Conservation (phyloP, 2,113 vertebrate species). For the Pterocles orientalis region DNA sequence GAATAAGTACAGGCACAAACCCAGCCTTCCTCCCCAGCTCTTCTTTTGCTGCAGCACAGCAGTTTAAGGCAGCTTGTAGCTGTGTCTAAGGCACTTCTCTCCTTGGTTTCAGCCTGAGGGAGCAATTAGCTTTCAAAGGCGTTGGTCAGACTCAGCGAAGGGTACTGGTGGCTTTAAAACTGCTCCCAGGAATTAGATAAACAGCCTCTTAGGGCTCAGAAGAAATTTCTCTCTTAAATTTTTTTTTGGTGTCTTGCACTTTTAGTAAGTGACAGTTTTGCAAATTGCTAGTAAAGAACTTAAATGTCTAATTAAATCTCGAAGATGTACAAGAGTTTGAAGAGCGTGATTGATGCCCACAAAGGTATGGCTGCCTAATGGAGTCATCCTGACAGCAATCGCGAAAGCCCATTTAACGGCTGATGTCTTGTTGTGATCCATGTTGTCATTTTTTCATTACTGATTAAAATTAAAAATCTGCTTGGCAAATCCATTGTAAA, state of each 20-base stretch:
- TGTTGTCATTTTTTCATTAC: conserved; percentile 98
- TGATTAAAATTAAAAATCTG: conserved; percentile 98
- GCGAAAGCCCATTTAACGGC: conserved; percentile 88
- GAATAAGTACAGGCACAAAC: rapidly evolving
- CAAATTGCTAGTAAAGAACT: conserved; percentile 83
- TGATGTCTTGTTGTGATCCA: conserved; percentile 99
- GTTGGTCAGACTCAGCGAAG: background rate
- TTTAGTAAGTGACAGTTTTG: conserved; percentile 81
- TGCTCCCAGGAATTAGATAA: background rate
- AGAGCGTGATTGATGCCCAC: conserved; percentile 92
- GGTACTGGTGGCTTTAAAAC: background rate
- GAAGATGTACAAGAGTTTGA: conserved; percentile 80
- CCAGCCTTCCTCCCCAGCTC: rapidly evolving
- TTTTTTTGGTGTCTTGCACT: conserved; percentile 72
- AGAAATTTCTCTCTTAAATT: conserved; percentile 4
- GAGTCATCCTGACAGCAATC: conserved; percentile 91
- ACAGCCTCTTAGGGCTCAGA: background rate
- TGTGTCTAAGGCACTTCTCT: background rate
- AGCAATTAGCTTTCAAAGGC: background rate
- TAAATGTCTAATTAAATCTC: conserved; percentile 85
- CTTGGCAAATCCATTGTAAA: conserved; percentile 90
- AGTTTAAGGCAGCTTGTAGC: background rate
- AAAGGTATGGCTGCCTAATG: conserved; percentile 89
- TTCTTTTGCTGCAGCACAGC: background rate
- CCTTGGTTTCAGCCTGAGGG: background rate